These are phyloP conservation scores for Spea hammondii DNA, from an alignment of 2,797 vertebrate species.

Conservation along the genomic window DNA sequence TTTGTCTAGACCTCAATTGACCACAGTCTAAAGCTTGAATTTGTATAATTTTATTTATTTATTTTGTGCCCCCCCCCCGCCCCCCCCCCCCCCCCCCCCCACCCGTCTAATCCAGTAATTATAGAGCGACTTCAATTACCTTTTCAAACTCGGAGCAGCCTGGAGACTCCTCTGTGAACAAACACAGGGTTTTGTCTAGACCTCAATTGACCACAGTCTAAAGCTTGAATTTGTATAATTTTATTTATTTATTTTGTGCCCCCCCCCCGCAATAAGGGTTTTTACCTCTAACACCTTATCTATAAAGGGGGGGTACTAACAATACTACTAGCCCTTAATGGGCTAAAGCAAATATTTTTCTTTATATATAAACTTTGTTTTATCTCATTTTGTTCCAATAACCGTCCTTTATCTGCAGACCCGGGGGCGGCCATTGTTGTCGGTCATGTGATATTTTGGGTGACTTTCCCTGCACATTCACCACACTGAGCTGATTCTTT, in stretches of 20 bases:
- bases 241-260: conserved; percentile 63
- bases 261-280: neutral
- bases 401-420: too few relatives aligned
- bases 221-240: conserved; percentile 79
- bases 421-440: too few relatives aligned
- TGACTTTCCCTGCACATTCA: too few relatives aligned
- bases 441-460: too few relatives aligned
- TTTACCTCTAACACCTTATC: conserved; percentile 22
- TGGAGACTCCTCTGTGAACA: conserved; percentile 78
- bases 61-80: conserved; percentile 13
- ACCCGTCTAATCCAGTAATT: conserved; percentile 88
- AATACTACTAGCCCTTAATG: neutral
- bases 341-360: neutral
- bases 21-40: conserved; percentile 81
- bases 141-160: conserved; percentile 81
- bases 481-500: too few relatives aligned
- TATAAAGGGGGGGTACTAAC: neutral
- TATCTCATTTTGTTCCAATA: too few relatives aligned
- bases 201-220: conserved; percentile 83
- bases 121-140: conserved; percentile 82
- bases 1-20: conserved; percentile 85
- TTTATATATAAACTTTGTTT: neutral
- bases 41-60: conserved; percentile 76
- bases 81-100: conserved; percentile 57
- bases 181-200: conserved; percentile 81